Percentiles rank a stretch among this genome's conserved stretches.
These are phyloP conservation scores for Drosophila anceps DNA, from an alignment of 2,888 invertebrate species.

Conservation along the genomic window DNA sequence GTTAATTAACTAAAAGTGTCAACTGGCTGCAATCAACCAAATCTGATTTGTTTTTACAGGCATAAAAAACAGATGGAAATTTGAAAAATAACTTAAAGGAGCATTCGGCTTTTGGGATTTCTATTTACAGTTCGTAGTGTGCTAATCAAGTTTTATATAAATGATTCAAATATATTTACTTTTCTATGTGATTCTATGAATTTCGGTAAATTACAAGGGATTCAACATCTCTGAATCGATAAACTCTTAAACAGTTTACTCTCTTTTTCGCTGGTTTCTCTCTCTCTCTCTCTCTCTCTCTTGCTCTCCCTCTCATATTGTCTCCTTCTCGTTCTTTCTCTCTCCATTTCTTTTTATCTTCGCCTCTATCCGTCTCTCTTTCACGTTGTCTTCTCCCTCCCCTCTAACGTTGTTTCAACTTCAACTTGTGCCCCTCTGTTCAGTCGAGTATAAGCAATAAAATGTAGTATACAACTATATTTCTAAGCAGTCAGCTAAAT, in stretches of 20 bases:
- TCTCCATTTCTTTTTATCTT: neutral
- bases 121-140: neutral
- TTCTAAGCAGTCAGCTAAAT: neutral
- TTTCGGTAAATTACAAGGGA: too few species aligned
- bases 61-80: neutral
- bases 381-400: neutral
- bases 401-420: neutral
- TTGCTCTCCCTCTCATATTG: neutral
- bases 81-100: neutral
- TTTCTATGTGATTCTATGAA: neutral
- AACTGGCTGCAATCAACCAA: conserved; percentile 4
- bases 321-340: neutral
- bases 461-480: neutral
- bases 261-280: neutral
- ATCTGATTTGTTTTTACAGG: neutral
- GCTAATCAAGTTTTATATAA: neutral
- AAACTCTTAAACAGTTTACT: neutral
- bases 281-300: neutral
- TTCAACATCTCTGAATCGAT: neutral
- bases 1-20: conserved; percentile 14
- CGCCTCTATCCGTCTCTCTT: neutral
- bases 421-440: neutral
- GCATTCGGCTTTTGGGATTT: neutral
- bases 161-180: neutral
- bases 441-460: neutral